These are phyloP conservation scores for Coturnix japonica DNA, from an alignment of 2,113 vertebrate species.

Conservation along the genomic window DNA sequence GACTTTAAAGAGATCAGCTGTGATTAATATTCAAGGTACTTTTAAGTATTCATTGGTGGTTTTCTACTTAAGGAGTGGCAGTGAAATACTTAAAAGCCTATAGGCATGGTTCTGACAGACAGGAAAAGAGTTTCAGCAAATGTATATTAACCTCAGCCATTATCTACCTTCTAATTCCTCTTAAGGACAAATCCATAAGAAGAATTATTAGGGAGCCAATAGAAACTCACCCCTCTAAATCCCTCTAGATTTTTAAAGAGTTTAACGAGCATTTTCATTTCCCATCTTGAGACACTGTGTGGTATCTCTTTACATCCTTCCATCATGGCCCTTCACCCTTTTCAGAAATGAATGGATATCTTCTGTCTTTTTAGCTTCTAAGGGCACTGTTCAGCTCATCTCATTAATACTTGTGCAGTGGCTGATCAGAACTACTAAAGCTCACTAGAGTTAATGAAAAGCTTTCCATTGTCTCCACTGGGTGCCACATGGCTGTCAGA, in stretches of 20 bases:
- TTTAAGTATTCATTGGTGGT: background rate
- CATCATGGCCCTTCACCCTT: background rate
- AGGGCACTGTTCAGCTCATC: background rate
- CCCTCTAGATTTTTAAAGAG: background rate
- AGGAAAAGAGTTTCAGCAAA: constrained; percentile 16
- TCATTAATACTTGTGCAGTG: background rate
- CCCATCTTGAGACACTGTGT: background rate
- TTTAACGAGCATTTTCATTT: constrained; percentile 21
- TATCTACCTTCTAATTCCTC: background rate
- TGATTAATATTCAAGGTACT: background rate
- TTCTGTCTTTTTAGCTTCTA: background rate
- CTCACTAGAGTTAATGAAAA: background rate
- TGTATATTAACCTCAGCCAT: background rate
- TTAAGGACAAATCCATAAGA: constrained; percentile 1
- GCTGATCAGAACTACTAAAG: background rate
- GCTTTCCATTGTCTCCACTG: background rate
- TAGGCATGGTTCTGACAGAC: background rate
- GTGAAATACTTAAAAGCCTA: constrained; percentile 22
- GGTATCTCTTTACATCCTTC: background rate
- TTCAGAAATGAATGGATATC: background rate
- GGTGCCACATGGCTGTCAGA: background rate
- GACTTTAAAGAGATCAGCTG: background rate
- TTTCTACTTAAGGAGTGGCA: background rate
- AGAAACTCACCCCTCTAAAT: constrained; percentile 6
- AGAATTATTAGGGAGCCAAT: constrained; percentile 7